Evolutionary conservation across 2,113 vertebrate species (phyloP), one percentile per base, ranked within the genome.

Genomic region (Oostethus manadensis): DNA sequence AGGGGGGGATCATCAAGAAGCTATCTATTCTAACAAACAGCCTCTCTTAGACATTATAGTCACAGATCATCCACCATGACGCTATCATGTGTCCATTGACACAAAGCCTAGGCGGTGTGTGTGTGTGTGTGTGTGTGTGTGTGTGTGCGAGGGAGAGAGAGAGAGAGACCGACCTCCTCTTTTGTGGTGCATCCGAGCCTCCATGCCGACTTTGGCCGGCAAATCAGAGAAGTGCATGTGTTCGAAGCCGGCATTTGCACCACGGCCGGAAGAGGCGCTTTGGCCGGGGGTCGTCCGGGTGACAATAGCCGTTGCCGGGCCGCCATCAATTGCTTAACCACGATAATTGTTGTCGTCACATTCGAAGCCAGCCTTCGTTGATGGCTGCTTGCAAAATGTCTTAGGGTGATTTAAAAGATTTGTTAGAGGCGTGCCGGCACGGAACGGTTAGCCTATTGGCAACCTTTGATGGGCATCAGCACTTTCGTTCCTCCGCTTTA

Each of bases 391-490:
- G 5, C 3, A 42, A 26, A 15, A 50, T 10, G 22, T 7, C 15
- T n/a, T 15, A 8, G 8, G 23, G 16, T 17, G 15, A 7, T 53
- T 53, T 3, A 33, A 54, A 29, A 33, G 4, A 33, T 33, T 33
- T 33, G 29, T 33, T 33, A 33, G 3, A 33, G 5, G 8, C 8
- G 29, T 33, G 29, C 29, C 8, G 29, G 29, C 8, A 1, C 17
- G 29, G 15, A 14, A 55, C 18, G 5, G 33, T 13, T 55, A 20
- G 18, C 10, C 17, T 21, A 40, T 15, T 21, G 53, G 13, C 61
- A 71, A 78, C 57, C 53, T 64, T 40, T 44, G 68, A 64, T 45
- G 56, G 26, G 40, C 54, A 58, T 49, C 57, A 53, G 56, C 38
- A 60, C 53, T 55, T 55, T 16, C 53, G 23, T 55, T 40, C 58